Conservation (phyloP, 2,888 invertebrate species). For the Torymus auratus region DNA sequence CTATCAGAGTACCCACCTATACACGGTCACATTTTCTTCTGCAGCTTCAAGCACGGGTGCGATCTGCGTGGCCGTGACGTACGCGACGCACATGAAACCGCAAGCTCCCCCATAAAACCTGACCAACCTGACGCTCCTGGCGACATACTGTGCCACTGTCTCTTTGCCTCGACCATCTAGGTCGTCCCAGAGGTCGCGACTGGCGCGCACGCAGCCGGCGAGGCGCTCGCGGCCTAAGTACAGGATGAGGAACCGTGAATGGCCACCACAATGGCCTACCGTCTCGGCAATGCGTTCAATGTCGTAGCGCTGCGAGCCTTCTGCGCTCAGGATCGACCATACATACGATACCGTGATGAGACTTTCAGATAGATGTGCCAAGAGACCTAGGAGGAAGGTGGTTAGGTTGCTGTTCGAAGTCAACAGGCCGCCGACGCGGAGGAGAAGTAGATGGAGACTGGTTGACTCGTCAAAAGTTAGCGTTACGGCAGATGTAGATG, state of each 20-base stretch:
- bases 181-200: not conserved
- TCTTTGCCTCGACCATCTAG: not conserved
- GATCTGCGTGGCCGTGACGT: not conserved
- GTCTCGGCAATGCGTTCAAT: constrained; percentile 11
- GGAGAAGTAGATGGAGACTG: too few species aligned
- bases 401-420: too few species aligned
- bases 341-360: too few species aligned
- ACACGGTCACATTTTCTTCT: too few species aligned
- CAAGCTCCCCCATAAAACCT: not conserved
- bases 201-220: not conserved
- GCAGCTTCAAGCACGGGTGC: not conserved
- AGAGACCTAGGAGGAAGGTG: too few species aligned
- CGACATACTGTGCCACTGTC: not conserved
- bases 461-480: too few species aligned
- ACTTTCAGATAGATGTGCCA: too few species aligned
- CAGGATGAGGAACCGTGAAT: not conserved
- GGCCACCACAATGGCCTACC: constrained; percentile 17
- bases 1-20: too few species aligned
- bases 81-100: not conserved
- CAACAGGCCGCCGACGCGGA: too few species aligned
- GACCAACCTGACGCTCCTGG: not conserved
- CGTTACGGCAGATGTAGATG: too few species aligned
- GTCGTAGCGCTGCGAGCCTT: not conserved
- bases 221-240: not conserved
- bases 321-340: too few species aligned